These are phyloP conservation scores for Notarius quadriscutis DNA, from an alignment of 2,113 vertebrate genomes.

Conservation along the genomic window DNA sequence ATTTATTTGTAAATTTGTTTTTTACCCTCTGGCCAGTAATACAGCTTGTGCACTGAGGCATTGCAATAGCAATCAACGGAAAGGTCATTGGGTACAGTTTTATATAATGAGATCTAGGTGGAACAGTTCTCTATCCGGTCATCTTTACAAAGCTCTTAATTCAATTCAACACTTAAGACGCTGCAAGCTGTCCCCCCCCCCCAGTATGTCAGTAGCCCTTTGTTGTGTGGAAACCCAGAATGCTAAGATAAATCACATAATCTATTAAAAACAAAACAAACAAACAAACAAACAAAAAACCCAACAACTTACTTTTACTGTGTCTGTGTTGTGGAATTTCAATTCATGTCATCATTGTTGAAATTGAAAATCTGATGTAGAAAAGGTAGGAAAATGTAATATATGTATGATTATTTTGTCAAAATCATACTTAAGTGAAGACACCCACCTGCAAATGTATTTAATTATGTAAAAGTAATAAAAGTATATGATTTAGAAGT, in stretches of 20 bases:
- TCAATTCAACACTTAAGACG: neutral
- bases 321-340: neutral
- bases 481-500: neutral
- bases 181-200: neutral
- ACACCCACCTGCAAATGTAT: neutral
- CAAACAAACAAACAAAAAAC: no score
- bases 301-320: neutral
- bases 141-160: conserved; percentile 27
- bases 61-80: conserved; percentile 23
- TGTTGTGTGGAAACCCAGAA: neutral
- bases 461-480: neutral
- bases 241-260: neutral
- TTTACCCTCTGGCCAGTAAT: conserved; percentile 28
- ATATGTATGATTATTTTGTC: neutral
- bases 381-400: neutral
- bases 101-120: conserved; percentile 25
- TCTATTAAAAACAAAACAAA: no score
- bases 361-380: neutral
- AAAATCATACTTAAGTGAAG: neutral
- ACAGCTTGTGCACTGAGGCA: conserved; percentile 6
- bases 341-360: neutral
- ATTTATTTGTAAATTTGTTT: conserved; percentile 33
- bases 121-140: conserved; percentile 15
- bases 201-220: neutral
- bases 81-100: conserved; percentile 17